Evolutionary conservation across 2,888 invertebrate genomes (phyloP).

Genomic region (Magallana nippona): DNA sequence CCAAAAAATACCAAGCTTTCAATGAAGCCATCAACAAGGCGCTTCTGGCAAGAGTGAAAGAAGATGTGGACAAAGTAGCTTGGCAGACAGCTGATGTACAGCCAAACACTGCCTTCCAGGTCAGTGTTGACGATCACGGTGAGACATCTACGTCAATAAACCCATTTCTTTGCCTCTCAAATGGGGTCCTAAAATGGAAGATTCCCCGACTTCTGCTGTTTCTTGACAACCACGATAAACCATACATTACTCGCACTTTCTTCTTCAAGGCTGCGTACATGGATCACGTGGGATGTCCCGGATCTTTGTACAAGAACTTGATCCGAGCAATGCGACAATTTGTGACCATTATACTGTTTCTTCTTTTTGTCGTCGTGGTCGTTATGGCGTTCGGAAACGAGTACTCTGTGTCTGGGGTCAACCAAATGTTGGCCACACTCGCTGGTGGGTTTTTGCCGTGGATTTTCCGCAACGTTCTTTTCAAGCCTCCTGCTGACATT

Average conservation of each 20-base stretch:
- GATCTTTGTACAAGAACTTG: conserved; percentile 50
- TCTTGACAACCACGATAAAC: conserved; percentile 50
- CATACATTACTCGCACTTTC: conserved; percentile 54
- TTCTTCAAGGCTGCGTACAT: conserved; percentile 55
- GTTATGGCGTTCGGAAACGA: conserved; percentile 59
- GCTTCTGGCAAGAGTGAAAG: conserved; percentile 58
- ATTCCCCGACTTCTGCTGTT: conserved; percentile 40
- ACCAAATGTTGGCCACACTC: conserved; percentile 56
- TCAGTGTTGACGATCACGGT: not conserved
- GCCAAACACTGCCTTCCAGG: conserved; percentile 69
- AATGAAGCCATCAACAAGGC: conserved; percentile 68
- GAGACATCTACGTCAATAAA: not conserved
- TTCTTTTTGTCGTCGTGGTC: conserved; percentile 57
- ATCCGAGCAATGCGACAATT: conserved; percentile 52
- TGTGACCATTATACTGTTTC: conserved; percentile 52
- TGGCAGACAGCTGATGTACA: conserved; percentile 52
- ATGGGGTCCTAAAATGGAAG: conserved; percentile 34
- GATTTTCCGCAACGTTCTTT: conserved; percentile 52
- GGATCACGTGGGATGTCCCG: conserved; percentile 55
- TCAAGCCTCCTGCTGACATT: not conserved
- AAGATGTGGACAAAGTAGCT: conserved; percentile 47
- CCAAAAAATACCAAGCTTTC: conserved; percentile 71
- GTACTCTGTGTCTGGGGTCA: conserved; percentile 55
- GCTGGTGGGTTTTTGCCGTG: conserved; percentile 58
- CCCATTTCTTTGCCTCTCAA: not conserved